These are phyloP conservation scores for Zootoca vivipara DNA, from an alignment of 2,113 vertebrate species.

Conservation along the genomic window DNA sequence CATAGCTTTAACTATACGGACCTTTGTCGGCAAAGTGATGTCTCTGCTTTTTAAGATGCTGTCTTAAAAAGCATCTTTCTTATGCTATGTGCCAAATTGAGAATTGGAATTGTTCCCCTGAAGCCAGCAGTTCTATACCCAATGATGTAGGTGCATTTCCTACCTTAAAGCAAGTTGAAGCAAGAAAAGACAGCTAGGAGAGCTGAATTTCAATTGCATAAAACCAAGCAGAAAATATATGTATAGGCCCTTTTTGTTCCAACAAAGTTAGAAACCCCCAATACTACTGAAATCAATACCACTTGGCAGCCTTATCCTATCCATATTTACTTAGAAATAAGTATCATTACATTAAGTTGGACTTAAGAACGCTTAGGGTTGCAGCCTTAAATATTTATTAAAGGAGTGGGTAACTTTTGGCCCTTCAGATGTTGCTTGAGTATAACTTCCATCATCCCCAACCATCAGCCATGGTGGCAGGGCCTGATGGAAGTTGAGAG, in stretches of 20 bases:
- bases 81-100: background rate
- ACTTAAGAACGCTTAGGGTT: background rate
- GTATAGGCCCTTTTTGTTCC: background rate
- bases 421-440: too few relatives aligned
- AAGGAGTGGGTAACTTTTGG: too few relatives aligned
- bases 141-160: background rate
- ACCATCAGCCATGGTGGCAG: too few relatives aligned
- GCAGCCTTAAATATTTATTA: background rate
- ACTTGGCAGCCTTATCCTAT: background rate
- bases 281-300: background rate
- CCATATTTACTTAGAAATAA: background rate
- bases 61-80: too few relatives aligned
- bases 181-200: background rate
- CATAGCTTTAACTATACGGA: too few relatives aligned
- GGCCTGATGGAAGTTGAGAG: too few relatives aligned
- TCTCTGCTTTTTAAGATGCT: too few relatives aligned
- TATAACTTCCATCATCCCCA: too few relatives aligned
- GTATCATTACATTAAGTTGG: background rate
- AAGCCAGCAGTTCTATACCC: too few relatives aligned
- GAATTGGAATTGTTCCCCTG: too few relatives aligned
- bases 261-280: background rate
- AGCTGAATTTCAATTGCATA: conserved; percentile 17
- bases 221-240: background rate
- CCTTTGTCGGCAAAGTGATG: too few relatives aligned
- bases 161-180: background rate